phyloP scores from a whole-genome alignment of 2,888 invertebrate species.

The Taenaris catops region DNA sequence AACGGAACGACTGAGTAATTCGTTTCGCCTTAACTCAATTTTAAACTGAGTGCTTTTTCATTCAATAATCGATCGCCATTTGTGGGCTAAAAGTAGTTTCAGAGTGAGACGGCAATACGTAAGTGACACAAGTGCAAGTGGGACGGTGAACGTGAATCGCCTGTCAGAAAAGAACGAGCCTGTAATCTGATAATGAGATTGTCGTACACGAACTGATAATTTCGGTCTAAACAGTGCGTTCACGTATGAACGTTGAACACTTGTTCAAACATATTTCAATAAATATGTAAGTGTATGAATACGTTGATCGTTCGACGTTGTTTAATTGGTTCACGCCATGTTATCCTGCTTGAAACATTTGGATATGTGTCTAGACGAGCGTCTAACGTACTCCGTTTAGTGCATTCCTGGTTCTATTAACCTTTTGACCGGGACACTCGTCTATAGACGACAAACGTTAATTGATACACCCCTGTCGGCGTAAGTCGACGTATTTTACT shows the following conservation, averaged over 20 bases:
- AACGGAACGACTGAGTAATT: too few species aligned
- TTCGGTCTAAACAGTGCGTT: not conserved
- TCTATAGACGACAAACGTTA: too few species aligned
- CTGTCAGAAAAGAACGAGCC: not conserved
- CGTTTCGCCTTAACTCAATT: not conserved
- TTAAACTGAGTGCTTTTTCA: not conserved
- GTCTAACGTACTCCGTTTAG: too few species aligned
- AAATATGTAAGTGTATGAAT: too few species aligned
- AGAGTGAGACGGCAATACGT: not conserved
- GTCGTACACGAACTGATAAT: not conserved
- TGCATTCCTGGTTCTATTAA: too few species aligned
- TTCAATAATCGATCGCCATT: not conserved
- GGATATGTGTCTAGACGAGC: too few species aligned
- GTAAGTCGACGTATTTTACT: too few species aligned
- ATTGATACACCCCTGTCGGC: too few species aligned
- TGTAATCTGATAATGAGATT: constrained; percentile 1
- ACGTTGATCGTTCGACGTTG: too few species aligned
- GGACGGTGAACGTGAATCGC: not conserved
- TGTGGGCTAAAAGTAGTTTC: not conserved
- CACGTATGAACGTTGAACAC: not conserved
- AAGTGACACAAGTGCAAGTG: not conserved
- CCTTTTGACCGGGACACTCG: too few species aligned
- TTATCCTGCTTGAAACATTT: too few species aligned
- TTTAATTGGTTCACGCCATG: too few species aligned
- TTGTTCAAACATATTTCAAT: constrained; percentile 1